Evolutionary conservation across 1,140 invertebrate species (phyloP).

Genomic region (Papilio dardanus): DNA sequence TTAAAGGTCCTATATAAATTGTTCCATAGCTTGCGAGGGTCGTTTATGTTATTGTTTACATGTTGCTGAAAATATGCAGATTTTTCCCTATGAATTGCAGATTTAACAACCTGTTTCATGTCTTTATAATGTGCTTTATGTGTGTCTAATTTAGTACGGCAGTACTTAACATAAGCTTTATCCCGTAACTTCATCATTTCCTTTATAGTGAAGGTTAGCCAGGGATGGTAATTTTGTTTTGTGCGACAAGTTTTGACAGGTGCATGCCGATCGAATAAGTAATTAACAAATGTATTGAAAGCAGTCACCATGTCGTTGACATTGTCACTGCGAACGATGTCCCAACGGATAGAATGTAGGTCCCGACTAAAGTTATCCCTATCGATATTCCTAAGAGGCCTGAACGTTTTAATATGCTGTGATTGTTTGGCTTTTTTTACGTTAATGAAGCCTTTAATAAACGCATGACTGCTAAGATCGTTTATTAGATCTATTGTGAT

Average conservation of each 20-base stretch:
- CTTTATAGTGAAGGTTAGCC: slow-evolving; percentile 25
- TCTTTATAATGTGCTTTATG: neutral
- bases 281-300: neutral
- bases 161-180: neutral
- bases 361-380: too few species aligned
- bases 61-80: neutral
- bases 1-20: neutral
- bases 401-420: too few species aligned
- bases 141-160: neutral
- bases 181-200: slow-evolving; percentile 31
- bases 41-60: neutral
- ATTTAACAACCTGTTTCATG: neutral
- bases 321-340: neutral
- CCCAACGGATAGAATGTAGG: neutral
- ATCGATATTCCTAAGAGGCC: too few species aligned
- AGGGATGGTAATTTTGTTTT: slow-evolving; percentile 1
- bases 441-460: too few species aligned
- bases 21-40: neutral
- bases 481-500: too few species aligned
- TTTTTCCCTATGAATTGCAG: neutral
- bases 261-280: neutral
- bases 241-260: neutral
- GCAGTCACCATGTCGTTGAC: neutral
- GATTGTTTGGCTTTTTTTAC: too few species aligned
- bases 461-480: too few species aligned